Evolutionary conservation across 2,888 invertebrate genomes (phyloP).

Genomic region (Quadroppia sp.): DNA sequence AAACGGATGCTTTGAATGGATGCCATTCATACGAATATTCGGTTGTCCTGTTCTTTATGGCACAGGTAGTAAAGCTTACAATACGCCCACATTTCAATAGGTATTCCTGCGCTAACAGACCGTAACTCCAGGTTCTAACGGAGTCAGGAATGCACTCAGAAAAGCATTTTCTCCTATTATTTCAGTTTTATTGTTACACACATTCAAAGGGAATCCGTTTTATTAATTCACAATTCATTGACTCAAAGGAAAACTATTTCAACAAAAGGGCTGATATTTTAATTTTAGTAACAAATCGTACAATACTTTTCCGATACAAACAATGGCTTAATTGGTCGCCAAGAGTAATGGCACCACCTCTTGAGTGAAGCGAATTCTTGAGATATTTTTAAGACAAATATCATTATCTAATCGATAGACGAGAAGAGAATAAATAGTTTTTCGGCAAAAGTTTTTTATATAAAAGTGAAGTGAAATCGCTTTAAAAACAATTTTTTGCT

Average conservation of each 20-base stretch:
- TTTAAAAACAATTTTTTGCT: too few species aligned
- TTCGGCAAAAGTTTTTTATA: too few species aligned
- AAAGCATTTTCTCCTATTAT: too few species aligned
- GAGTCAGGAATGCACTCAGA: not conserved
- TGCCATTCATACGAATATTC: not conserved
- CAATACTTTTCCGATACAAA: not conserved
- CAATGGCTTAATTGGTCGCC: not conserved
- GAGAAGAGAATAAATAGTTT: too few species aligned
- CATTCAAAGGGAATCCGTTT: slow-evolving; percentile 19
- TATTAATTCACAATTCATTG: slow-evolving; percentile 5
- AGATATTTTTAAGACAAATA: not conserved
- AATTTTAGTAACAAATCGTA: not conserved
- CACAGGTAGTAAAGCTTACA: not conserved
- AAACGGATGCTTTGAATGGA: not conserved
- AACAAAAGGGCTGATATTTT: not conserved
- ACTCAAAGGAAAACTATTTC: not conserved
- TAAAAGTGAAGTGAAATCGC: too few species aligned
- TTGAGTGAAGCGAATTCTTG: not conserved
- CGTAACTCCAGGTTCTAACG: slow-evolving; percentile 2
- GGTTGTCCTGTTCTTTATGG: not conserved
- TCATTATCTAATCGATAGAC: too few species aligned
- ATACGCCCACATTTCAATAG: not conserved
- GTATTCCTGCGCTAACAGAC: not conserved
- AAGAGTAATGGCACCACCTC: not conserved
- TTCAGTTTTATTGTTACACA: not conserved